Evolutionary conservation across 2,888 invertebrate genomes (phyloP).

Genomic region (Ellobium chinense): DNA sequence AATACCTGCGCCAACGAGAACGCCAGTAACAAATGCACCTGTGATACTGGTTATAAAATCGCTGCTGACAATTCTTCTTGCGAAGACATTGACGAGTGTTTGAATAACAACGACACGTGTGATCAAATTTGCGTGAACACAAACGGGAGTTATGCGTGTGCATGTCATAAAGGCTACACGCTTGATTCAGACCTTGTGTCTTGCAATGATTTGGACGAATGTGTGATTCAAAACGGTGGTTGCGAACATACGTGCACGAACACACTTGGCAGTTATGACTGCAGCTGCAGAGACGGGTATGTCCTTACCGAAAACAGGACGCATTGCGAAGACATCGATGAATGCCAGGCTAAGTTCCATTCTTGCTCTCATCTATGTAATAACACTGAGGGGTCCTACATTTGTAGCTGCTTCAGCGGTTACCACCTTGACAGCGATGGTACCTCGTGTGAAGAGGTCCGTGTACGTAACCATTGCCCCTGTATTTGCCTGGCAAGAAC

Average conservation of each 20-base stretch:
- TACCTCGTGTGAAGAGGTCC: constrained; percentile 4
- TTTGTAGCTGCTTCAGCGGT: constrained; percentile 54
- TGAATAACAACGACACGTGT: background rate
- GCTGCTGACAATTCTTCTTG: background rate
- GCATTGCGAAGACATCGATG: constrained; percentile 50
- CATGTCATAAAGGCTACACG: background rate
- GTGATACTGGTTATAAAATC: background rate
- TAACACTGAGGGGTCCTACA: constrained; percentile 52
- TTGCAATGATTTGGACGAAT: background rate
- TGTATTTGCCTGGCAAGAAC: no score
- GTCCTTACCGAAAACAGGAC: background rate
- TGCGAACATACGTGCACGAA: background rate
- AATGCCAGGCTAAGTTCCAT: constrained; percentile 46
- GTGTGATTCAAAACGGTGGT: background rate
- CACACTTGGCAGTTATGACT: background rate
- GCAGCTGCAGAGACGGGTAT: background rate
- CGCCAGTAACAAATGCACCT: background rate
- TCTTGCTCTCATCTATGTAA: constrained; percentile 35
- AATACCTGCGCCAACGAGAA: background rate
- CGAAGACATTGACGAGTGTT: constrained; percentile 60
- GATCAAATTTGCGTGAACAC: background rate
- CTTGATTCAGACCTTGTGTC: background rate
- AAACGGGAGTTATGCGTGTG: background rate
- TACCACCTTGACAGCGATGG: constrained; percentile 44
- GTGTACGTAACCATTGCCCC: background rate